These are phyloP conservation scores for Rhinella marina DNA, from an alignment of 2,797 vertebrate genomes.

Conservation along the genomic window DNA sequence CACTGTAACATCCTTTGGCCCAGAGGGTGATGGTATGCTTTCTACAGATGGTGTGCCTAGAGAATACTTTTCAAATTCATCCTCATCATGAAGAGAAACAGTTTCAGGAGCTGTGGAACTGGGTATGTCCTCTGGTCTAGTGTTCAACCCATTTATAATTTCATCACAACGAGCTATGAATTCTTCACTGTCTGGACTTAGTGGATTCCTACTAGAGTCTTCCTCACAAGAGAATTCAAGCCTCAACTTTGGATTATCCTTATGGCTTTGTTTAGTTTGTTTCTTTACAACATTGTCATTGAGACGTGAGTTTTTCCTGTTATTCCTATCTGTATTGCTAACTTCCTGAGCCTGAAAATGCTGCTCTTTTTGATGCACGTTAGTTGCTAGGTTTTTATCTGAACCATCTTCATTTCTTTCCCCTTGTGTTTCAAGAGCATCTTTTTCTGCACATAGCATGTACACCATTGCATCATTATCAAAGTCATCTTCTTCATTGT, in stretches of 20 bases:
- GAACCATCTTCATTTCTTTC: conserved; percentile 50
- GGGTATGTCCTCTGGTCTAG: conserved; percentile 63
- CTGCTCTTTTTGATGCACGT: conserved; percentile 70
- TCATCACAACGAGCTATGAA: conserved; percentile 88
- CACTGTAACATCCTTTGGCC: conserved; percentile 69
- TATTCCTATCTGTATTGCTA: conserved; percentile 62
- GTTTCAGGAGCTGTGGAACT: conserved; percentile 66
- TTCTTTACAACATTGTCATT: conserved; percentile 62
- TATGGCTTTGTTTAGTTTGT: conserved; percentile 57
- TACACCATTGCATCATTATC: conserved; percentile 96
- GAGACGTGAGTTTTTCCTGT: conserved; percentile 63
- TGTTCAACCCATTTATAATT: conserved; percentile 86
- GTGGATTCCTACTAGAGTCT: conserved; percentile 61
- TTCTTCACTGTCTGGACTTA: conserved; percentile 76
- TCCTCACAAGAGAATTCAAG: conserved; percentile 47
- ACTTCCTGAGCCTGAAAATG: conserved; percentile 58
- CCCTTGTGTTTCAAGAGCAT: conserved; percentile 72
- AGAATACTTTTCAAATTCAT: conserved; percentile 83
- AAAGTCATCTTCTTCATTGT: conserved; percentile 95
- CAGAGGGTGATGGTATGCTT: conserved; percentile 78
- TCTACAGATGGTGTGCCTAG: conserved; percentile 82
- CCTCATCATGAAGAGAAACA: conserved; percentile 70
- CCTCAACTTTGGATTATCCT: conserved; percentile 53
- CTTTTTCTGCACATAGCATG: conserved; percentile 89
- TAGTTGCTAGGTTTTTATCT: conserved; percentile 53